These are phyloP conservation scores for Agrochola litura DNA, from an alignment of 2,888 invertebrate species.

Conservation along the genomic window DNA sequence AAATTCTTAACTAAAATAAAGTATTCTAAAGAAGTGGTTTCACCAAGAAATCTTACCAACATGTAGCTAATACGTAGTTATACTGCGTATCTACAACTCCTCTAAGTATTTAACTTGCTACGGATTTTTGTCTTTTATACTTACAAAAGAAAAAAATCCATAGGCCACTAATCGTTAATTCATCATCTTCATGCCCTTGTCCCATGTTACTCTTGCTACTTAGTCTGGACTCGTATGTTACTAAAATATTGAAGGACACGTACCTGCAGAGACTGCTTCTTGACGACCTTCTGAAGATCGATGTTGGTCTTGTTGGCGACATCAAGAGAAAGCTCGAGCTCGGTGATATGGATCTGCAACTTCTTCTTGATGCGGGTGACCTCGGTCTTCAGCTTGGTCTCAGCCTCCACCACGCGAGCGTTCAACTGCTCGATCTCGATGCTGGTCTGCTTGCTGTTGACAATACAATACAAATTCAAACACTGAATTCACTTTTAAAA, in stretches of 20 bases:
- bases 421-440: slow-evolving; percentile 99
- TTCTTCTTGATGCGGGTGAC: slow-evolving; percentile 99
- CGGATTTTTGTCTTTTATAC: background rate
- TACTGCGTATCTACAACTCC: background rate
- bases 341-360: slow-evolving; percentile 99
- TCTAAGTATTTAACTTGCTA: background rate
- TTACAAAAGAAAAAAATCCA: background rate
- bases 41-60: background rate
- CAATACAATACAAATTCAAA: slow-evolving; percentile 62
- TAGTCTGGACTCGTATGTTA: background rate
- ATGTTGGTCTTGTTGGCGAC: slow-evolving; percentile 99
- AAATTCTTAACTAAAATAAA: background rate
- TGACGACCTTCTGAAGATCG: slow-evolving; percentile 99
- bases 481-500: slow-evolving; percentile 5
- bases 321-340: slow-evolving; percentile 98
- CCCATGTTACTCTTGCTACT: too few relatives aligned
- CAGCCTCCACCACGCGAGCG: slow-evolving; percentile 98
- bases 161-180: background rate
- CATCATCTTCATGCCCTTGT: background rate
- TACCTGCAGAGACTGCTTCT: slow-evolving; percentile 98
- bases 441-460: slow-evolving; percentile 97
- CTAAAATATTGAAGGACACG: background rate
- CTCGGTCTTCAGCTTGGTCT: slow-evolving; percentile 98
- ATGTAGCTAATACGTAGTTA: background rate
- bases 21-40: background rate